A percentile compares a stretch with the other conserved stretches of the same genome.
Conservation (phyloP, 1,140 invertebrate genomes). For the Dreissena polymorpha region DNA sequence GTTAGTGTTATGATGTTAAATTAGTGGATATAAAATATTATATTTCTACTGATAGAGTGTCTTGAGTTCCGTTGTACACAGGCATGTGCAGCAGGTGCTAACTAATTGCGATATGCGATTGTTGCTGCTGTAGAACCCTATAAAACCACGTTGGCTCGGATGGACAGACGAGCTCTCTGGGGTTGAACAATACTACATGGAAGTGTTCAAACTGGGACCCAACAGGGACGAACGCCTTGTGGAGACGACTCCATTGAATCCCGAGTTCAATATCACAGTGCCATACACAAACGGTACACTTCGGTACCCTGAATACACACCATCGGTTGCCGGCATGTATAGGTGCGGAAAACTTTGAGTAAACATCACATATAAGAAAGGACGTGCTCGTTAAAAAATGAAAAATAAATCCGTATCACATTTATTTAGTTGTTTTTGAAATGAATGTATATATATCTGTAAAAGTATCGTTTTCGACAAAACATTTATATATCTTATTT, state of each 20-base stretch:
- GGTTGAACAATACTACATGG: conserved; percentile 38
- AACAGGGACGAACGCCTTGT: conserved; percentile 22
- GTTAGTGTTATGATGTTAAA: too few relatives aligned
- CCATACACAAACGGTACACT: not conserved
- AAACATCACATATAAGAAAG: too few relatives aligned
- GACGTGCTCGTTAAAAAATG: not conserved
- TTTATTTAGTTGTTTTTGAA: not conserved
- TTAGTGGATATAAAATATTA: too few relatives aligned
- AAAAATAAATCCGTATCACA: not conserved
- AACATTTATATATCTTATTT: too few relatives aligned
- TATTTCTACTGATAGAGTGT: too few relatives aligned
- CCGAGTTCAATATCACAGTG: conserved; percentile 14
- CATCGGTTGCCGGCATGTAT: conserved; percentile 26
- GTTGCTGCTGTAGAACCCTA: conserved; percentile 2
- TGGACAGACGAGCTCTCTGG: conserved; percentile 41
- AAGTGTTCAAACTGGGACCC: conserved; percentile 37
- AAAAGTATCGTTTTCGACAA: too few relatives aligned
- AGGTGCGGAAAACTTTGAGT: not conserved
- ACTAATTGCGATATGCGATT: too few relatives aligned
- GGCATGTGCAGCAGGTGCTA: too few relatives aligned
- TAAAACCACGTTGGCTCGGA: conserved; percentile 17
- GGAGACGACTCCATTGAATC: conserved; percentile 19
- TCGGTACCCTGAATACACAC: conserved; percentile 3
- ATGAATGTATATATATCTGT: too few relatives aligned
- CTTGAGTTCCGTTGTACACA: too few relatives aligned